These are phyloP conservation scores for Oxystoma pomonae DNA, from an alignment of 2,888 invertebrate species.

Conservation along the genomic window DNA sequence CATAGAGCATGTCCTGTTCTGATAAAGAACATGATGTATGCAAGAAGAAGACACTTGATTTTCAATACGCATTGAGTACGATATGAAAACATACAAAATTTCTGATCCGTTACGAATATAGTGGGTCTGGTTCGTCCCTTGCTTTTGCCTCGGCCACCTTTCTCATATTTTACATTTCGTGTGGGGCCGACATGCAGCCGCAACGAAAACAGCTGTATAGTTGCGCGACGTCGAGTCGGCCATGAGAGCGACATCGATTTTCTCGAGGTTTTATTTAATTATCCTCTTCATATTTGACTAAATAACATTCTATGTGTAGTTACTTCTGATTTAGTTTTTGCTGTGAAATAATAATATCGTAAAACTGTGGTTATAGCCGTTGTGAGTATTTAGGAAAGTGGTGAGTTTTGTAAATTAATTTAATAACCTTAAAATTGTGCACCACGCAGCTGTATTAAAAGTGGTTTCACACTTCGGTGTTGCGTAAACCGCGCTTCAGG, in stretches of 20 bases:
- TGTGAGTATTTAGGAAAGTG: not conserved
- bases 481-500: too few relatives aligned
- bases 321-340: not conserved
- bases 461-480: not conserved
- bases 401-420: not conserved
- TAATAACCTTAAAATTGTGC: not conserved
- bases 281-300: not conserved
- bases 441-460: not conserved
- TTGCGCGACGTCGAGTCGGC: not conserved
- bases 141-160: too few relatives aligned
- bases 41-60: too few relatives aligned
- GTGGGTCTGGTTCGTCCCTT: not conserved
- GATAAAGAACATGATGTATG: too few relatives aligned
- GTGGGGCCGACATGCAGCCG: not conserved
- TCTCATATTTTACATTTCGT: too few relatives aligned
- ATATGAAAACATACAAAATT: too few relatives aligned
- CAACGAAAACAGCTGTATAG: not conserved
- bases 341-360: not conserved
- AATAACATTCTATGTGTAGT: not conserved
- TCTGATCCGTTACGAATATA: too few relatives aligned
- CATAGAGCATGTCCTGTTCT: too few relatives aligned
- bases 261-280: not conserved
- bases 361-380: not conserved
- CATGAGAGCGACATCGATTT: not conserved
- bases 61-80: too few relatives aligned